These are phyloP conservation scores for Ameiurus melas DNA, from an alignment of 2,113 vertebrate species.

Conservation along the genomic window DNA sequence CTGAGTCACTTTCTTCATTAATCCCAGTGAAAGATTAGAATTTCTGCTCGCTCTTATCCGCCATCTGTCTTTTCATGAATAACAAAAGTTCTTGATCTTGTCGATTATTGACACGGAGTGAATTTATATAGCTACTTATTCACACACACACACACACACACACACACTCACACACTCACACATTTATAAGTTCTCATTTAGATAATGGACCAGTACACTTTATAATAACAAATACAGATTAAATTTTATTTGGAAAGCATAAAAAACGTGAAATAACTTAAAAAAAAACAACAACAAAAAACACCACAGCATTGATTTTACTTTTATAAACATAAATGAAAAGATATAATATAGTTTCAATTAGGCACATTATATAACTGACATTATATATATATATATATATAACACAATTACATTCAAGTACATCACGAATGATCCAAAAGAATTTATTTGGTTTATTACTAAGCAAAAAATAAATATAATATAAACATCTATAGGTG, in stretches of 20 bases:
- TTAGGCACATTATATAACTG: background rate
- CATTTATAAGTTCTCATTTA: background rate
- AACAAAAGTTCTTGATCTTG: conserved; percentile 69
- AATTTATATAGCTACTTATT: conserved; percentile 45
- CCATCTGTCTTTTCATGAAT: conserved; percentile 67
- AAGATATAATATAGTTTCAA: background rate
- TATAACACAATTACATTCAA: too few relatives aligned
- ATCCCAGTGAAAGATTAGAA: conserved; percentile 70
- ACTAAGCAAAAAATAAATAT: background rate
- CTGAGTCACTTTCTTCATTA: conserved; percentile 59
- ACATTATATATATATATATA: too few relatives aligned
- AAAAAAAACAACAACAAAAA: background rate
- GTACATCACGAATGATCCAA: too few relatives aligned
- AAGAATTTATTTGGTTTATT: background rate
- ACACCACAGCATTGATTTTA: background rate
- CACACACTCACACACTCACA: conserved; percentile 10
- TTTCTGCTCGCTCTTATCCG: conserved; percentile 65
- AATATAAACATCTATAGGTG: background rate
- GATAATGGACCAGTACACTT: background rate
- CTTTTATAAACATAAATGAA: background rate
- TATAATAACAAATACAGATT: background rate
- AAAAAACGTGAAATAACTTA: background rate
- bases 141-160: conserved; percentile 16
- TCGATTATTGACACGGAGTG: conserved; percentile 60
- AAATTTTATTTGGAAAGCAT: background rate